Evolutionary conservation across 2,797 vertebrate genomes (phyloP), one percentile per base, ranked within the genome.

Genomic region (Caiman crocodilus): DNA sequence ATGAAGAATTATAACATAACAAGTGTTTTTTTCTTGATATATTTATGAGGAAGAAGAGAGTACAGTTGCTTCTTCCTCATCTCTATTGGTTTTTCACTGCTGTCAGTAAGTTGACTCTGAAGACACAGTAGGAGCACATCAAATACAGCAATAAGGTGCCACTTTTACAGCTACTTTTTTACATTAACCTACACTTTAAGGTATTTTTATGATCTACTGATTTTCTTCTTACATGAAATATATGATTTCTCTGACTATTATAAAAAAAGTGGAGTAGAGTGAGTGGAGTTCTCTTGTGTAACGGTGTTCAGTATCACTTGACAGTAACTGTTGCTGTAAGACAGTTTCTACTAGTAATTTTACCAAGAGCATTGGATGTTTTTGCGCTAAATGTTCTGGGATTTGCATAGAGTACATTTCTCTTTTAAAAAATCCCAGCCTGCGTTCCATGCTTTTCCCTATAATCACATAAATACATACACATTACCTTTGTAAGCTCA

Each of bases 281-380:
- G 84, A 77, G 55, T 84, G 84, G 82, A 94, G 58, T 83, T 88
- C 73, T 94, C 60, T 86, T 92, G 61, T 82, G 16, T 1, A 28
- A 28, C 55, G 28, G 71, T 89, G 79, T 85, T 95, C 63, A 78
- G 91, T 95, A 84, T 91, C 84, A 89, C 78, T 93, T 92, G 79
- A 63, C 83, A 71, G 82, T 91, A 89, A 85, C 88, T 93, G 76
- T 92, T 84, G 80, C 87, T 87, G n/a, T 87, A 90, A 88, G 87
- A 94, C 79, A 88, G 55, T 93, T 76, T 88, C 82, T 91, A 73
- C 65, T 88, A 63, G 78, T 94, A 94, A 76, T 95, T 94, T 93
- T 90, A 80, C 85, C 73, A 84, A 57, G 78, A 78, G 82, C 71
- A 93, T 91, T 76, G 90, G 80, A 82, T 90, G 94, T 95, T 95